Base-by-base conservation (phyloP, 2,888 invertebrate species). In the Campoplex nolae region DNA sequence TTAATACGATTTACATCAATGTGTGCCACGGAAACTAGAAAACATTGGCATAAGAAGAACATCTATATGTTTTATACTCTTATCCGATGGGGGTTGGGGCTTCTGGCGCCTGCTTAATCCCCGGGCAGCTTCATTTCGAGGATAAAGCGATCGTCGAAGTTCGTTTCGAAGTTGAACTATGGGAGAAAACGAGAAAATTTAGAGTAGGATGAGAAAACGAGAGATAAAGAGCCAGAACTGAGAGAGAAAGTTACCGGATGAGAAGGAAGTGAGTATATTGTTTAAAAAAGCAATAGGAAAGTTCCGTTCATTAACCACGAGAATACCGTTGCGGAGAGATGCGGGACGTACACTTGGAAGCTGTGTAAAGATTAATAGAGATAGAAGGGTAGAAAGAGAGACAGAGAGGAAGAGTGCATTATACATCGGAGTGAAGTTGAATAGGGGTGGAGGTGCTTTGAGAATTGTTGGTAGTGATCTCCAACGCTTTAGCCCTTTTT, bases 201-300 rank as follows among this genome's bases (percentile, higher is more conserved):
- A 7, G 54, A 54, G 74, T 77, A 42, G 76, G 70, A 38, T 58
- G 81, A 71, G 35, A n/a, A 16, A 58, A 54, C 70, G 48, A 77
- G 56, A 62, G 73, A 45, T 32, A 42, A 45, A 58, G 51, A 75
- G 58, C 0, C 48, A 28, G 62, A 42, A 62, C 56, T n/a, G 48
- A 51, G 51, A 16, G 51, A 79, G 54, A 79, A 56, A 67, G 74
- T 48, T 51, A 68, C 62, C 65, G 67, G 68, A 68, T 35, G 56
- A 74, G 71, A 11, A 56, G 38, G 58, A 51, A 23, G 58, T 16
- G 83, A 83, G 85, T 86, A 88, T 87, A 91, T 90, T 90, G 90
- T 90, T 91, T 90, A 90, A 90, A 91, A 91, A 91, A 90, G 90
- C 89, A 91, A 91, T 90, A 90, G 87, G 83, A 90, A 91, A 91